Percentiles rank a stretch among this genome's conserved stretches.
phyloP scores from a whole-genome alignment of 2,797 vertebrate species.

The Tragelaphus eurycerus region DNA sequence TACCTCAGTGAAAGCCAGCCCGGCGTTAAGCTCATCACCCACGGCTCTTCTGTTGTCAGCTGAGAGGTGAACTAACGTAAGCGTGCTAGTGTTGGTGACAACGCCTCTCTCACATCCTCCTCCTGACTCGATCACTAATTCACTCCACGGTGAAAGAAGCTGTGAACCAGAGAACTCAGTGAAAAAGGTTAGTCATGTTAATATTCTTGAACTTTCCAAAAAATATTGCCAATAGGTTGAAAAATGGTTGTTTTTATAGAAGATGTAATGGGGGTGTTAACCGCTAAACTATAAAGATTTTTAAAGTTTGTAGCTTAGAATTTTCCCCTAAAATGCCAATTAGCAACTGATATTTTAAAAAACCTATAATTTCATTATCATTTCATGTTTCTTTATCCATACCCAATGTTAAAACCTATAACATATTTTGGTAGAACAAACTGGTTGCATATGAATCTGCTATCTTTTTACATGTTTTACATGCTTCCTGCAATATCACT shows the following conservation, averaged over 20 bases:
- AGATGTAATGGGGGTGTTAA: constrained; percentile 23
- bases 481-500: background rate
- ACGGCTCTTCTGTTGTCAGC: background rate
- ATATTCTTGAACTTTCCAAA: constrained; percentile 2
- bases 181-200: background rate
- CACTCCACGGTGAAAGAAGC: background rate
- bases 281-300: background rate
- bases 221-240: background rate
- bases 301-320: background rate
- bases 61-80: background rate
- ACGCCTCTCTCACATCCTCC: background rate
- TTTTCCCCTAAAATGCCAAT: background rate
- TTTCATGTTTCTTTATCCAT: background rate
- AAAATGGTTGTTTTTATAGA: background rate
- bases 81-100: background rate
- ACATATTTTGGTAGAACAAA: background rate
- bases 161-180: background rate
- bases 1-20: background rate
- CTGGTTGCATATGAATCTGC: background rate
- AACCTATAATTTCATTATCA: background rate
- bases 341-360: background rate
- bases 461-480: background rate
- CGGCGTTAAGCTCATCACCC: background rate
- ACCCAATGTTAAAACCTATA: background rate
- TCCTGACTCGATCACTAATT: background rate